These are phyloP conservation scores for Coryphaenoides rupestris DNA, from an alignment of 2,113 vertebrate species.

Conservation along the genomic window DNA sequence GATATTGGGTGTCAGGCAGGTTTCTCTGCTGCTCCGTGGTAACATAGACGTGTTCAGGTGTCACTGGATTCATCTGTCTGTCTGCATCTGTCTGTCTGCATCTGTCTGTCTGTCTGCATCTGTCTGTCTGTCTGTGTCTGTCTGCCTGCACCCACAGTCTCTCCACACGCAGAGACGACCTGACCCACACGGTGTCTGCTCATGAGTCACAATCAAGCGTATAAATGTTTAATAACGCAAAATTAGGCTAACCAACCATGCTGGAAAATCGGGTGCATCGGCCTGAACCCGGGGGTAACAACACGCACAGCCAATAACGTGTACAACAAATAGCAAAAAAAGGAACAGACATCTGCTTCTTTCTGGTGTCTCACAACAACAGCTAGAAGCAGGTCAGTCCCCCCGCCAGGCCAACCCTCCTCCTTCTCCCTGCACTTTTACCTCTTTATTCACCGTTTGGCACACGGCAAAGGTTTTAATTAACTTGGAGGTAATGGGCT, in stretches of 20 bases:
- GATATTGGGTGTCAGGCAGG: too few species aligned
- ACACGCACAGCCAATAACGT: conserved; percentile 60
- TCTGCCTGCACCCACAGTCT: neutral
- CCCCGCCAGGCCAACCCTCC: conserved; percentile 34
- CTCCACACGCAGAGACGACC: neutral
- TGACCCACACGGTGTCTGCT: too few species aligned
- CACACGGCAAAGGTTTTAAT: conserved; percentile 68
- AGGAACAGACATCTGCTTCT: conserved; percentile 73
- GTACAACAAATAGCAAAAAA: conserved; percentile 60
- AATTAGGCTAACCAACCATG: conserved; percentile 68
- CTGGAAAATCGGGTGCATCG: conserved; percentile 64
- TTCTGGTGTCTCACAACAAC: conserved; percentile 67
- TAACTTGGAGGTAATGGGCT: conserved; percentile 76
- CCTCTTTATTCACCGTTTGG: conserved; percentile 74
- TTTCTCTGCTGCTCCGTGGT: too few species aligned
- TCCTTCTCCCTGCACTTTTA: conserved; percentile 56
- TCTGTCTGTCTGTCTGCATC: too few species aligned
- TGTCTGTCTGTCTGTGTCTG: too few species aligned
- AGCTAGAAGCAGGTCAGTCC: conserved; percentile 69
- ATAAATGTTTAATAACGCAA: conserved; percentile 72
- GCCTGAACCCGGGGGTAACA: conserved; percentile 51
- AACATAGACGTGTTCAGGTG: too few species aligned
- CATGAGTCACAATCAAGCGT: conserved; percentile 33
- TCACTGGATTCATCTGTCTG: neutral
- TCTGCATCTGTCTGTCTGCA: too few species aligned